Evolutionary conservation across 2,888 invertebrate species (phyloP).

Genomic region (Corythucha ciliata): DNA sequence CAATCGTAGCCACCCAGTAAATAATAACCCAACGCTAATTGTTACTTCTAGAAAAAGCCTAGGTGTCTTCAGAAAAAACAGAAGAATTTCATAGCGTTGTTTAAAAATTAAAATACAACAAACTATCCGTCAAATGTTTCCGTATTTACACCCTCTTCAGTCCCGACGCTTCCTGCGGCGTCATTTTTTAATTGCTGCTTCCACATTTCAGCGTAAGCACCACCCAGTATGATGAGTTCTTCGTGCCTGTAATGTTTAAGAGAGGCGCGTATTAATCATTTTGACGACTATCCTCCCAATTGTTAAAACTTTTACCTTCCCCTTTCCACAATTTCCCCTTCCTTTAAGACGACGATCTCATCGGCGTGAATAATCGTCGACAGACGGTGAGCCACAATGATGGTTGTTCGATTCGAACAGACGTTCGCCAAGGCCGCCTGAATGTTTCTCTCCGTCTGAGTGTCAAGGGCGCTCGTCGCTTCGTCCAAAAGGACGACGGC

Average conservation of each 20-base stretch:
- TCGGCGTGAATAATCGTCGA: slow-evolving; percentile 93
- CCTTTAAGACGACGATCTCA: slow-evolving; percentile 84
- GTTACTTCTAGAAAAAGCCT: no score
- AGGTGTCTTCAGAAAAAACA: no score
- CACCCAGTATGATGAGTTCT: slow-evolving; percentile 55
- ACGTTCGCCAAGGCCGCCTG: slow-evolving; percentile 64
- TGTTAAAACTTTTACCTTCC: slow-evolving; percentile 55
- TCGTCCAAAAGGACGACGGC: slow-evolving; percentile 86
- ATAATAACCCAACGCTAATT: no score
- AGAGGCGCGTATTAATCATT: no score
- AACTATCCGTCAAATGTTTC: no score
- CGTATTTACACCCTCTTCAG: not conserved
- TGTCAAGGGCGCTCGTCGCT: slow-evolving; percentile 91
- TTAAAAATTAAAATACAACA: no score
- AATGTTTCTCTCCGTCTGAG: slow-evolving; percentile 86
- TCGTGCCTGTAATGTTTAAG: slow-evolving; percentile 52
- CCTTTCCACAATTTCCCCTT: slow-evolving; percentile 83
- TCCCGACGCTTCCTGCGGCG: slow-evolving; percentile 2
- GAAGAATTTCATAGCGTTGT: no score
- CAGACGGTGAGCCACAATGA: slow-evolving; percentile 88
- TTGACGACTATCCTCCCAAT: no score
- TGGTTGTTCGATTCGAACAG: slow-evolving; percentile 77
- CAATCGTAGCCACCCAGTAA: no score
- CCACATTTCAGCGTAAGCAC: slow-evolving; percentile 89
- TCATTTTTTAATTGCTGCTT: slow-evolving; percentile 64